Evolutionary conservation across 1,140 invertebrate species (phyloP).

Genomic region (Cydia strobilella): DNA sequence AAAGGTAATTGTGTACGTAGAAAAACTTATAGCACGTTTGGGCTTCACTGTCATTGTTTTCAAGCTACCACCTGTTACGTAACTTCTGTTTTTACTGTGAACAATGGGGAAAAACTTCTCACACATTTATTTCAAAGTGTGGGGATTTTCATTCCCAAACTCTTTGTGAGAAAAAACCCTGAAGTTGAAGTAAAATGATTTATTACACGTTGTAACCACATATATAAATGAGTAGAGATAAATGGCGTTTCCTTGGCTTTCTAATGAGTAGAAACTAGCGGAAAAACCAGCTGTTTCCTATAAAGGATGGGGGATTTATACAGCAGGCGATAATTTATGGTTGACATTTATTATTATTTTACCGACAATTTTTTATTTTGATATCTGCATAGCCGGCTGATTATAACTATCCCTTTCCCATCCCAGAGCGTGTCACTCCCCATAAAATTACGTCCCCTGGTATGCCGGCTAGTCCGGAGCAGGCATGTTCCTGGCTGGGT

Average conservation of each 20-base stretch:
- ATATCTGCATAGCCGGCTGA: too few species aligned
- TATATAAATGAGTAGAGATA: not conserved
- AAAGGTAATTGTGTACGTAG: too few species aligned
- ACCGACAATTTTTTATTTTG: too few species aligned
- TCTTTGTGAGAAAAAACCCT: not conserved
- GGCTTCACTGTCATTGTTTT: not conserved
- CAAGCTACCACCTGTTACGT: not conserved
- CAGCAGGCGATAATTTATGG: not conserved
- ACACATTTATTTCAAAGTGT: conserved; percentile 5
- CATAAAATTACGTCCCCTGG: too few species aligned
- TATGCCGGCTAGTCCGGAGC: too few species aligned
- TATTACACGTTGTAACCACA: not conserved
- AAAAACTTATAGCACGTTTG: not conserved
- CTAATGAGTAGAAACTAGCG: not conserved
- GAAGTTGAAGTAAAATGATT: not conserved
- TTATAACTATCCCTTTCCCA: too few species aligned
- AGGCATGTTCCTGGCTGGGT: too few species aligned
- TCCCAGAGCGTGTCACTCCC: too few species aligned
- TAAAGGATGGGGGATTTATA: too few species aligned
- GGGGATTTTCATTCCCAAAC: not conserved
- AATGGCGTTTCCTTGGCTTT: not conserved
- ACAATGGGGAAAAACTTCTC: not conserved
- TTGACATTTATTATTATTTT: not conserved
- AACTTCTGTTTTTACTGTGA: not conserved
- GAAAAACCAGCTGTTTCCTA: not conserved